Base-by-base conservation (phyloP, 2,113 vertebrate species). In the Balaenoptera acutorostrata region DNA sequence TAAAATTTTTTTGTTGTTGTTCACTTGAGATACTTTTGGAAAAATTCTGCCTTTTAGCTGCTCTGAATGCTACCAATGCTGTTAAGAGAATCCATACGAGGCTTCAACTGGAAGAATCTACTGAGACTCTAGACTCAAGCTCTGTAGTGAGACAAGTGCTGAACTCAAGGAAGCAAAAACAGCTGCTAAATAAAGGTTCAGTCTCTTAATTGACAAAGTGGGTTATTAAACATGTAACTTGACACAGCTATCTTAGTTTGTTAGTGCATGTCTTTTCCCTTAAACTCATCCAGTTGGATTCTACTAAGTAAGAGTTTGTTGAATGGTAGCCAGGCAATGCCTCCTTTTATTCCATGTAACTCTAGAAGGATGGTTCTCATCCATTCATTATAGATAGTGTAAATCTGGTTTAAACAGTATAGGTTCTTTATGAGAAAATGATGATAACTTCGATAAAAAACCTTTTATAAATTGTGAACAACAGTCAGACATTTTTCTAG, bases 11-110 rank as follows among this genome's bases (percentile, higher is more conserved):
- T 89, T 1, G 10, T 81, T 1, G 6, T 84, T 82, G 6, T 39
- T 71, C 31, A 71, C 44, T 71, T 96, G 46, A 95, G 31, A 55
- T 87, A 6, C 55, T 68, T 95, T 64, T 84, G 82, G 41, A 90
- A 85, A 96, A 94, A 55, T 80, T 97, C 83, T 96, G 49, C 93
- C 8, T 74, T 93, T 93, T 93, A 98, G 87, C 93, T 99, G 99
- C 99, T 83, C 98, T 99, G 74, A 99, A 99, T 98, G 99, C 99
- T 63, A 99, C 99, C 6, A 33, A 39, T 44, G 98, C 98, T 31
- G 98, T 99, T 91, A 98, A 98, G 97, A 99, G 98, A 97, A 55
- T 99, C 66, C 97, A 89, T 64, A 98, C 98, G 49, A 98, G 98
- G 64, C 97, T 98, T 89, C 97, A 61, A 33, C 97, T 95, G 74